Evolutionary conservation across 2,888 invertebrate species (phyloP), one percentile per base, ranked within the genome.

Genomic region (Uropetala carovei): DNA sequence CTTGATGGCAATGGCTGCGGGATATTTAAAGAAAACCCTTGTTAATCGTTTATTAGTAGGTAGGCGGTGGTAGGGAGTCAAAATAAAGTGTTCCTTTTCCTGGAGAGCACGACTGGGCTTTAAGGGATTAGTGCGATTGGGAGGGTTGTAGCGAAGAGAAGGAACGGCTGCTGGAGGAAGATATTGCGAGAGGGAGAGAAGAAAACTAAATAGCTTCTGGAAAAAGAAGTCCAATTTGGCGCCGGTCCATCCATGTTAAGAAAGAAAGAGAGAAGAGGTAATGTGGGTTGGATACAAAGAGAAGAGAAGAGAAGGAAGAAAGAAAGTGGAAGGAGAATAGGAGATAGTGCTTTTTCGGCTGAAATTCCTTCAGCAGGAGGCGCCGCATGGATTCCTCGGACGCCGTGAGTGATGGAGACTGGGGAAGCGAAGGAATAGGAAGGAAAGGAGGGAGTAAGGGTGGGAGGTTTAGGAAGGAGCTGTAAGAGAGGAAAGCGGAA

Each of bases 181-280:
- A 57, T 18, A 8, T 18, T 60, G 86, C 2, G 13, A 0, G 56
- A 16, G 83, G 2, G 10, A n/a, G 56, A 16, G 86, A 60, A 59
- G 86, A 86, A 86, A 86, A 60, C 86, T 86, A 86, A 86, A 86
- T 85, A 85, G 86, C 60, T 59, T n/a, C 30, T 43, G 89, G 89
- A 86, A 60, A 30, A 56, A 89, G 89, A 89, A 89, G 89, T 89
- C 68, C 89, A 89, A 89, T 89, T 89, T 89, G 89, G 86, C 86
- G 86, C 11, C 86, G 86, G 89, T 89, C 89, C 89, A 89, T 68
- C 89, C 56, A 43, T 89, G 30, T 89, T 43, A 89, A 89, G 64
- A 43, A 64, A 30, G 43, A 89, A 89, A 64, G 64, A 68, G 89
- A 43, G 56, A 16, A 27, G 58, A 18, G 27, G 30, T 5, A 18